Conservation (phyloP, 2,113 vertebrate genomes). For the Zeus faber region DNA sequence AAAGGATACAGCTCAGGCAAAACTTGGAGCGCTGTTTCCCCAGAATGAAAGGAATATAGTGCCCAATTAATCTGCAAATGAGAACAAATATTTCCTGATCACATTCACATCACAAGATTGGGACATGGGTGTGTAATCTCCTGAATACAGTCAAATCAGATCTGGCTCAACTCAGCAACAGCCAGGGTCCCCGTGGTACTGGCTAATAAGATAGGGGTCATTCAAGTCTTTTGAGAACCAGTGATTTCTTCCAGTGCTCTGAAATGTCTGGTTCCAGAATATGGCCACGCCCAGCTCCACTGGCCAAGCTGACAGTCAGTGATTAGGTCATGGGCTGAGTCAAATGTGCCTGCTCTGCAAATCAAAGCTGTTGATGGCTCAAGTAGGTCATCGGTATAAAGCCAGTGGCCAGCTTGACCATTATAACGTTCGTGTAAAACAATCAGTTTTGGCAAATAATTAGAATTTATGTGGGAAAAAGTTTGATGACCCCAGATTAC, state of each 20-base stretch:
- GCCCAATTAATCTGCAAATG: constrained; percentile 39
- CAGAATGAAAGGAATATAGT: constrained; percentile 28
- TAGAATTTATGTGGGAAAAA: no score
- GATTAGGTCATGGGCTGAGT: constrained; percentile 32
- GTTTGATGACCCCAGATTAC: no score
- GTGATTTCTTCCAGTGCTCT: constrained; percentile 23
- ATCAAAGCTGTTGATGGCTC: neutral
- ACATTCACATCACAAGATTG: constrained; percentile 31
- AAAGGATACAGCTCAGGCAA: constrained; percentile 5
- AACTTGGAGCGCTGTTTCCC: neutral
- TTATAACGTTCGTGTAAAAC: no score
- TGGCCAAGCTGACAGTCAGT: constrained; percentile 9
- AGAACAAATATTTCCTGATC: constrained; percentile 25
- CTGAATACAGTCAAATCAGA: constrained; percentile 9
- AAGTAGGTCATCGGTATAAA: no score
- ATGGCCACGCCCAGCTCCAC: constrained; percentile 42
- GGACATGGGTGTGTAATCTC: constrained; percentile 27
- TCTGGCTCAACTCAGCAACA: no score
- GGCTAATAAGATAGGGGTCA: constrained; percentile 11
- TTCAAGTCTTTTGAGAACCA: constrained; percentile 6
- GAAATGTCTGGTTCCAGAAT: constrained; percentile 19
- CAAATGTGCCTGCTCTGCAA: neutral
- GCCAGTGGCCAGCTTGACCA: neutral
- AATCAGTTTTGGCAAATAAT: no score
- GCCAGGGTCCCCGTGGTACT: neutral